Evolutionary conservation across 1,140 invertebrate species (phyloP).

Genomic region (Panagrolaimus sp.): DNA sequence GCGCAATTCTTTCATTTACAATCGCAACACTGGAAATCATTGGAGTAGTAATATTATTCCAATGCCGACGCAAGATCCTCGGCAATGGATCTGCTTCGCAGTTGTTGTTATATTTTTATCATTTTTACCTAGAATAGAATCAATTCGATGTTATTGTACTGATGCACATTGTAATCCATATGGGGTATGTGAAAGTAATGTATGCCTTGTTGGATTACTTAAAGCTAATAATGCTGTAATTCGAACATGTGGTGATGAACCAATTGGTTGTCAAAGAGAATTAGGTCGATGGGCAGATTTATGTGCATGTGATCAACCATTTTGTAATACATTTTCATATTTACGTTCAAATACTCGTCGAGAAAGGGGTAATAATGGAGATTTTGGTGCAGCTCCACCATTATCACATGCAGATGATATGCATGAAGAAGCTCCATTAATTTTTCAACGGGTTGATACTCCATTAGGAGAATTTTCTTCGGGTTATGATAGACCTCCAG

Average conservation of each 20-base stretch:
- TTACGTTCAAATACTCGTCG: constrained; percentile 17
- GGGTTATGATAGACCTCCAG: constrained; percentile 12
- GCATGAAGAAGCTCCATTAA: constrained; percentile 18
- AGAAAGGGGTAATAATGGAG: constrained; percentile 11
- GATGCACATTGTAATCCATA: constrained; percentile 34
- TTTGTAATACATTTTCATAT: constrained; percentile 45
- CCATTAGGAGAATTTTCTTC: constrained; percentile 23
- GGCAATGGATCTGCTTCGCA: constrained; percentile 7
- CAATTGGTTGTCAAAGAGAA: constrained; percentile 39
- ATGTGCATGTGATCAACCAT: constrained; percentile 37
- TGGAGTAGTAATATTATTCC: neutral
- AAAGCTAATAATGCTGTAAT: constrained; percentile 29
- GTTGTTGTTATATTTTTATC: neutral
- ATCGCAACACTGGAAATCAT: constrained; percentile 6
- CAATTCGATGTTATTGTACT: constrained; percentile 29
- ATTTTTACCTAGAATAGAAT: neutral
- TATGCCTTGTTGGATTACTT: constrained; percentile 26
- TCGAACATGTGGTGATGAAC: constrained; percentile 45
- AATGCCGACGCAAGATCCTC: constrained; percentile 5
- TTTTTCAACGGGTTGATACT: constrained; percentile 26
- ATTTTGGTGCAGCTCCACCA: neutral
- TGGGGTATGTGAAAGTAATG: constrained; percentile 24
- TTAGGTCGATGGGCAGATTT: constrained; percentile 38
- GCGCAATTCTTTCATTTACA: neutral
- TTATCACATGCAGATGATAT: constrained; percentile 17